These are phyloP conservation scores for Drosophila ercepeae DNA, from an alignment of 1,140 invertebrate genomes.

Conservation along the genomic window DNA sequence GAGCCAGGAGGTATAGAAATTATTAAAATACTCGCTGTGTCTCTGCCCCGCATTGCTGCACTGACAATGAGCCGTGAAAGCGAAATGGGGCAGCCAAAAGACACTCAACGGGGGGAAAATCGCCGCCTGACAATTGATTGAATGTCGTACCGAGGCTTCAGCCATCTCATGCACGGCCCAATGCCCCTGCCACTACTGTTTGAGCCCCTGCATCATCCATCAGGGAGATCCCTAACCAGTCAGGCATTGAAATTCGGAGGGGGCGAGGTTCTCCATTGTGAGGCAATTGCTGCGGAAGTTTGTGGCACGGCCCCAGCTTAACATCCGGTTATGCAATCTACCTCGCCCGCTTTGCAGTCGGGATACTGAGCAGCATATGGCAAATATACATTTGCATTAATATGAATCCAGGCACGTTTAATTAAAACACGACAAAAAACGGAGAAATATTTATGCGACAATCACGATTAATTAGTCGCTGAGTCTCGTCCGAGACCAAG, in stretches of 20 bases:
- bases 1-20: slow-evolving; percentile 66
- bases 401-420: slow-evolving; percentile 31
- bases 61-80: slow-evolving; percentile 71
- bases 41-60: slow-evolving; percentile 30
- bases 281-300: slow-evolving; percentile 59
- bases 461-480: slow-evolving; percentile 71
- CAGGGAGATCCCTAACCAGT: slow-evolving; percentile 19
- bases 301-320: slow-evolving; percentile 27
- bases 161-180: background rate
- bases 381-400: slow-evolving; percentile 34
- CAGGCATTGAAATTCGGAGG: slow-evolving; percentile 29
- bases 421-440: slow-evolving; percentile 49
- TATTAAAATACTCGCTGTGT: slow-evolving; percentile 65
- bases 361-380: slow-evolving; percentile 2
- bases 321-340: slow-evolving; percentile 55
- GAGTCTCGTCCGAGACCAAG: background rate
- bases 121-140: slow-evolving; percentile 52
- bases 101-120: slow-evolving; percentile 36
- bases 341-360: background rate
- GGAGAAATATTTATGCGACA: slow-evolving; percentile 40
- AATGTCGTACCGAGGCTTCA: slow-evolving; percentile 5
- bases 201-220: background rate
- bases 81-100: slow-evolving; percentile 26
- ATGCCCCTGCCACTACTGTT: slow-evolving; percentile 11
- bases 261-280: slow-evolving; percentile 58